Evolutionary conservation across 2,113 vertebrate species (phyloP), one percentile per base, ranked within the genome.

Genomic region (Leiothrix lutea): DNA sequence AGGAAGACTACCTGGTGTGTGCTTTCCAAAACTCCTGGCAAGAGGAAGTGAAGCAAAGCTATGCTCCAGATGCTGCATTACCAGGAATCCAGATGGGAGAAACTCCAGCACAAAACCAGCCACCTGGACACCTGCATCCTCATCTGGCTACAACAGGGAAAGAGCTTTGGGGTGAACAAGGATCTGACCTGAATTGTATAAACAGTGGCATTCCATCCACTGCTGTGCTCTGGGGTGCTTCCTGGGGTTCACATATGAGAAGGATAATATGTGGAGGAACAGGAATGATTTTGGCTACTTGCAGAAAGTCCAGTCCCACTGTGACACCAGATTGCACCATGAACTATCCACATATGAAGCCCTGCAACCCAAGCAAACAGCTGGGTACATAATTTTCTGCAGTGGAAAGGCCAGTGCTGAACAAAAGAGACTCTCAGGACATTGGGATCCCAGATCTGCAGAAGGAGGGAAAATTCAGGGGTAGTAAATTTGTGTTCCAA

Each of bases 51-150:
- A 95, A 96, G 95, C 45, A 97, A 61, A 94, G 73, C 80, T 40
- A 12, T 35, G 78, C 80, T 97, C 94, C 89, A 95, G 93, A 85
- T 86, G 92, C 92, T 78, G 31, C 61, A 44, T 73, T 83, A 65
- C 8, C 23, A 81, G 73, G 91, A 96, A 97, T 93, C 75, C 93
- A 97, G 80, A 94, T 18, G 20, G 88, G 35, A 96, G 69, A 96
- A 97, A 95, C 64, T 54, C 94, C 88, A 85, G 91, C 93, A 79
- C 61, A 95, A 94, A 88, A 91, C 61, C 93, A 77, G 56, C 80
- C 95, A 94, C 48, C 64, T 73, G 28, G 31, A 61, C 12, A 48
- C 42, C 29, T 53, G 70, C 28, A 57, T 57, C 44, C 29, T 93
- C 47, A 36, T n/a, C 78, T n/a, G 17, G 40, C 8, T 44, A 25